Evolutionary conservation across 1,140 invertebrate species (phyloP), one percentile per base, ranked within the genome.

Genomic region (Rhopalosiphum maidis): DNA sequence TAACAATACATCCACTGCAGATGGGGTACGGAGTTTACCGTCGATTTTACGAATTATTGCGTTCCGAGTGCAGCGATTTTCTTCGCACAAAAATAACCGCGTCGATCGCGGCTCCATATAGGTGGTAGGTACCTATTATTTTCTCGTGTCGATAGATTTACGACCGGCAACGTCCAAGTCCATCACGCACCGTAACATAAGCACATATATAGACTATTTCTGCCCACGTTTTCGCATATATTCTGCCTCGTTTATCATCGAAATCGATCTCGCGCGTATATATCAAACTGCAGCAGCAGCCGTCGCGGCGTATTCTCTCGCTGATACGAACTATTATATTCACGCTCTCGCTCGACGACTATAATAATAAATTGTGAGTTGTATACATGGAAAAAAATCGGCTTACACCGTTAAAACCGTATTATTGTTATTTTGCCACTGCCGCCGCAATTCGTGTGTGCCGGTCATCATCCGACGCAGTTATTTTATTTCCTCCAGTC

Each of bases 311-410:
- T 83, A 83, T 83, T 37, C 21, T 83, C 82, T 83, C 21, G 82
- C 82, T 15, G 60, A 68, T 68, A 77, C 60, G 30, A n/a, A 77
- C 60, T 77, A n/a, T 77, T 77, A 77, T 77, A 77, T 77, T 77
- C 60, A 77, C 30, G 30, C 60, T 77, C 60, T 60, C 60, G 30
- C 30, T 68, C 60, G 30, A n/a, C 30, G 60, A n/a, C 60, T 35
- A 77, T 18, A n/a, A 77, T 21, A 77, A 77, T 77, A 77, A 77
- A 77, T 77, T 77, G 60, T 6, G 15, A 77, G 11, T n/a, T 77
- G 60, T 77, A 77, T 77, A 21, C 6, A 15, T 68, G 15, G 5
- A 60, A 30, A 18, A 77, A 77, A 77, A 77, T 77, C 30, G n/a
- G 60, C 60, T 77, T 77, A 77, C 60, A 18, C 15, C 30, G 60